Percentiles rank a stretch among this genome's conserved stretches.
phyloP scores from a whole-genome alignment of 2,113 vertebrate genomes.

The Tautogolabrus adspersus region DNA sequence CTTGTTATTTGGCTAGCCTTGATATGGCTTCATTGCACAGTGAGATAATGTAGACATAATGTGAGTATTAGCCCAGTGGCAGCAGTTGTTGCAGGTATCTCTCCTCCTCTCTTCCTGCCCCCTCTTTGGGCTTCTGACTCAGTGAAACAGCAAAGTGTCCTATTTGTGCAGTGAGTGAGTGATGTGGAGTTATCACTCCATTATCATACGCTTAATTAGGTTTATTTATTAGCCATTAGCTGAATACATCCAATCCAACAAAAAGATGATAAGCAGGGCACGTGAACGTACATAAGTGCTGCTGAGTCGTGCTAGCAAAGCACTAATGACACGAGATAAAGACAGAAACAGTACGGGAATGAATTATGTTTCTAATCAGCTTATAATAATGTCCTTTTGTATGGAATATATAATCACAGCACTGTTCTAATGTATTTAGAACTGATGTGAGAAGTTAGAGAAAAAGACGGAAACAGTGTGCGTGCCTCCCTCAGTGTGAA shows the following conservation, averaged over 20 bases:
- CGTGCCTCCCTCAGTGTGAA: slow-evolving; percentile 57
- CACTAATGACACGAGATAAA: slow-evolving; percentile 58
- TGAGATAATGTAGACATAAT: slow-evolving; percentile 73
- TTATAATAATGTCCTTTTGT: slow-evolving; percentile 26
- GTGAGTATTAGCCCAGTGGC: slow-evolving; percentile 62
- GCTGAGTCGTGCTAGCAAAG: slow-evolving; percentile 36
- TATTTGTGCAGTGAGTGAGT: slow-evolving; percentile 54
- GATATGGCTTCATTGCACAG: slow-evolving; percentile 69
- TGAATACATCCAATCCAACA: slow-evolving; percentile 41
- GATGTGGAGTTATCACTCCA: slow-evolving; percentile 63
- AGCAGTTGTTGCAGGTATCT: slow-evolving; percentile 56
- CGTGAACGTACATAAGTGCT: slow-evolving; percentile 28
- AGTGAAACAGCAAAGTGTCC: slow-evolving; percentile 52
- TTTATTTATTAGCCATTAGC: slow-evolving; percentile 76
- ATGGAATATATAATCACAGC: slow-evolving; percentile 17
- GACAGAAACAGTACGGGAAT: slow-evolving; percentile 22
- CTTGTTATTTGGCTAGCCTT: slow-evolving; percentile 77
- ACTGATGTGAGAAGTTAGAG: slow-evolving; percentile 27
- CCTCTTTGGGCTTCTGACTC: slow-evolving; percentile 24
- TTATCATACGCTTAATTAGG: slow-evolving; percentile 72
- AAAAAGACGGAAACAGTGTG: slow-evolving; percentile 18
- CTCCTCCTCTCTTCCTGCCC: slow-evolving; percentile 1
- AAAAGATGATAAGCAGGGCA: slow-evolving; percentile 46
- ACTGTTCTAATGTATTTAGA: slow-evolving; percentile 45
- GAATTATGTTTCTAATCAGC: slow-evolving; percentile 42